phyloP scores from a whole-genome alignment of 2,888 invertebrate species.

The Bellardia bayeri region DNA sequence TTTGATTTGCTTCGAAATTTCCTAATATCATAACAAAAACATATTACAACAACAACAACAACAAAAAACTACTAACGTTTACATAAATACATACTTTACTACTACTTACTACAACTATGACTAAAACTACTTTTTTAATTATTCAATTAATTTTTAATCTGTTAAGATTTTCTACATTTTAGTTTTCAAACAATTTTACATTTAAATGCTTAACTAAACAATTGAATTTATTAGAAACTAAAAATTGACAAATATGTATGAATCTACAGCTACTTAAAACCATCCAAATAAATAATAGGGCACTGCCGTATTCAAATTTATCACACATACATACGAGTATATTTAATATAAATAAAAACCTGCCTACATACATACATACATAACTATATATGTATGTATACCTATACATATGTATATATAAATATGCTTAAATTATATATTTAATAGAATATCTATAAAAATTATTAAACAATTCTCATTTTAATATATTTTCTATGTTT shows the following conservation, averaged over 20 bases:
- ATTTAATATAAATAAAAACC: background rate
- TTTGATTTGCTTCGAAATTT: background rate
- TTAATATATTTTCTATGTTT: too few relatives aligned
- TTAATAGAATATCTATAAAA: background rate
- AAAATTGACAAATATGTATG: constrained; percentile 5
- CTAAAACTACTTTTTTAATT: constrained; percentile 9
- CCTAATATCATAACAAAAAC: constrained; percentile 32
- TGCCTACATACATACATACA: background rate
- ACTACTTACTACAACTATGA: constrained; percentile 35
- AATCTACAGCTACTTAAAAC: constrained; percentile 22
- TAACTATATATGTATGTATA: background rate
- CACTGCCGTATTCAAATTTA: constrained; percentile 20
- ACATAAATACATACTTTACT: constrained; percentile 15
- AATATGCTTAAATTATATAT: background rate
- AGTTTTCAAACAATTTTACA: constrained; percentile 40
- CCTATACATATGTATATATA: too few relatives aligned
- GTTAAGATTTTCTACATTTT: background rate
- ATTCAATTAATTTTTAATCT: background rate
- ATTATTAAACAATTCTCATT: too few relatives aligned
- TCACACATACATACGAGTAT: background rate
- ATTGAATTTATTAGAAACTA: constrained; percentile 22
- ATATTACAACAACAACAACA: background rate
- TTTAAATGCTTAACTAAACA: constrained; percentile 30
- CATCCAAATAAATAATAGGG: constrained; percentile 14
- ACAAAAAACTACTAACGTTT: constrained; percentile 35